These are phyloP conservation scores for Molossus molossus DNA, from an alignment of 2,797 vertebrate species.

Conservation along the genomic window DNA sequence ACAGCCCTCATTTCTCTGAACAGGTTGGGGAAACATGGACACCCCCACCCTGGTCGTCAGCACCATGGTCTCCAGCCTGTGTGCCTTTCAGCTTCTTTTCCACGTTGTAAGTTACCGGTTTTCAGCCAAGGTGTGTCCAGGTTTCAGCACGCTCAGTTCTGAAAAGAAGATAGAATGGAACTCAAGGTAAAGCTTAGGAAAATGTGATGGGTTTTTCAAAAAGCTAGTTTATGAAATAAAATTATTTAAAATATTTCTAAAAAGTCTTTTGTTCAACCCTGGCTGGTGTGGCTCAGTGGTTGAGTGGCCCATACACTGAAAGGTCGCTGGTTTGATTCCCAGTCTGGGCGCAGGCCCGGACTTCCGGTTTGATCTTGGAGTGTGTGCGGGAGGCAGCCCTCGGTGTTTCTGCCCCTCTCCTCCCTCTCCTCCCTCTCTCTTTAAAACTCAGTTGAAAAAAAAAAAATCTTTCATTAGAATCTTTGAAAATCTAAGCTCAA, in stretches of 20 bases:
- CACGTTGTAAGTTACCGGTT: constrained; percentile 95
- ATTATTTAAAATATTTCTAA: constrained; percentile 8
- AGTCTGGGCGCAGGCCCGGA: neutral
- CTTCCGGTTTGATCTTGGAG: neutral
- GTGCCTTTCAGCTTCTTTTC: constrained; percentile 97
- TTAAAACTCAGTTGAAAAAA: neutral
- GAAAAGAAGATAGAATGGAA: constrained; percentile 99
- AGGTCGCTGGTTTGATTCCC: neutral
- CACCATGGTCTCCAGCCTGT: constrained; percentile 94
- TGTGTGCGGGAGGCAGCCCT: neutral
- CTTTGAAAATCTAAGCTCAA: constrained; percentile 42
- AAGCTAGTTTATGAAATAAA: neutral
- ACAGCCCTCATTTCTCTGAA: constrained; percentile 76
- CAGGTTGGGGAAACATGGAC: constrained; percentile 95
- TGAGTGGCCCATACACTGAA: neutral
- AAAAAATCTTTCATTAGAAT: neutral
- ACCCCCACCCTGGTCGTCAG: constrained; percentile 91
- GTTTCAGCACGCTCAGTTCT: constrained; percentile 93
- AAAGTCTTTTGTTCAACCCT: neutral
- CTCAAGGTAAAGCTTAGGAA: constrained; percentile 93
- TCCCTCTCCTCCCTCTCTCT: neutral
- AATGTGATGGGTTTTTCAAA: neutral
- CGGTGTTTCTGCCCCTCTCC: neutral
- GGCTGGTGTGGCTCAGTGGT: neutral
- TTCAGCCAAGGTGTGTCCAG: constrained; percentile 92